Percentiles rank a stretch among this genome's conserved stretches.
Evolutionary conservation across 2,113 vertebrate genomes (phyloP).

Genomic region (Stegastes partitus): DNA sequence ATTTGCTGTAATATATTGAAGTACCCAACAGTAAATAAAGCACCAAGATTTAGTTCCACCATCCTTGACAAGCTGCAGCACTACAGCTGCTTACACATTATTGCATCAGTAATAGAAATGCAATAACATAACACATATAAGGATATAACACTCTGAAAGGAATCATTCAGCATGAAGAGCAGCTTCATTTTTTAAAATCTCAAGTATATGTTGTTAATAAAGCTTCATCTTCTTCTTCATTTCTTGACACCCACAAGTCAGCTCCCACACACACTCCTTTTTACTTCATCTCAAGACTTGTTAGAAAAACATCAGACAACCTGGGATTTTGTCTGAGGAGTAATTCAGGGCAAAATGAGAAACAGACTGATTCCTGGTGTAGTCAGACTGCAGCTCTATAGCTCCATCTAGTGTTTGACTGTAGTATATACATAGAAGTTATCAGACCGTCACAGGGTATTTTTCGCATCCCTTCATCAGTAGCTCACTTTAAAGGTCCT

Average conservation of each 20-base stretch:
- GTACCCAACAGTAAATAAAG: neutral
- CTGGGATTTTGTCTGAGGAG: neutral
- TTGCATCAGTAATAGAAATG: neutral
- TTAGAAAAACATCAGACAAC: neutral
- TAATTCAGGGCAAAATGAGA: neutral
- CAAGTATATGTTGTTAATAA: too few relatives aligned
- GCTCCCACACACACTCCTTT: neutral
- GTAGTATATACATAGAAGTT: neutral
- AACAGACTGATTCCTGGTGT: too few relatives aligned
- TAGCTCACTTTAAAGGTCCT: neutral
- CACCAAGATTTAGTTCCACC: neutral
- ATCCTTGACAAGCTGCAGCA: neutral
- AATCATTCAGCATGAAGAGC: too few relatives aligned
- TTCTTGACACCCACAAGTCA: neutral
- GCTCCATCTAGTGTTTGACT: slow-evolving; percentile 57
- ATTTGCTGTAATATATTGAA: neutral
- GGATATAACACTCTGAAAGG: too few relatives aligned
- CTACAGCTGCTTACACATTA: neutral
- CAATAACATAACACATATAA: too few relatives aligned
- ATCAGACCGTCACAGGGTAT: neutral
- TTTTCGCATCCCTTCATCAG: neutral
- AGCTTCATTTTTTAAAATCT: too few relatives aligned
- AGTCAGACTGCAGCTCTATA: slow-evolving; percentile 16
- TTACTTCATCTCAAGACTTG: neutral
- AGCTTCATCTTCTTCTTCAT: neutral